Conservation (phyloP, 2,113 vertebrate species). For the Psittacus erithacus region DNA sequence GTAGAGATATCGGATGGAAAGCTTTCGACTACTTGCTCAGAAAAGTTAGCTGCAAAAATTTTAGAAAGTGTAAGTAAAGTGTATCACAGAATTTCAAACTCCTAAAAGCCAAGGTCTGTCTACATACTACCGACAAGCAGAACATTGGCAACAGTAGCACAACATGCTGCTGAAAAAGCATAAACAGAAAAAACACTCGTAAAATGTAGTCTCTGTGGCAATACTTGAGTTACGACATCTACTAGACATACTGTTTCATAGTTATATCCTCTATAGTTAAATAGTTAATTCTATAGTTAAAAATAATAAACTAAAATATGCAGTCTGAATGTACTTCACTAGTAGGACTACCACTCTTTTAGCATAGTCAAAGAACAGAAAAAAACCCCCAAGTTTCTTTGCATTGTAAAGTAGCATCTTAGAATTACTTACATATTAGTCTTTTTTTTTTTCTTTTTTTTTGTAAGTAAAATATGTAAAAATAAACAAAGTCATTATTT, state of each 20-base stretch:
- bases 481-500: not conserved
- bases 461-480: not conserved
- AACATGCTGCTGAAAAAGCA: not conserved
- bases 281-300: not conserved
- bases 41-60: slow-evolving; percentile 89
- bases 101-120: not conserved
- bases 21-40: slow-evolving; percentile 88
- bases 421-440: not conserved
- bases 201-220: not conserved
- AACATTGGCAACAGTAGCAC: not conserved
- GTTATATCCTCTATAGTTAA: not conserved
- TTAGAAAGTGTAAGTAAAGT: not conserved
- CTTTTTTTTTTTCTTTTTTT: not conserved
- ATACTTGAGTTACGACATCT: not conserved
- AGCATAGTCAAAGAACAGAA: not conserved
- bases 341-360: not conserved
- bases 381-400: not conserved
- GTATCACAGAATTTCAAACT: not conserved
- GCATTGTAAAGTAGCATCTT: not conserved
- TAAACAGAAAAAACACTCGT: not conserved
- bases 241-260: not conserved
- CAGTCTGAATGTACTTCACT: not conserved
- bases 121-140: not conserved
- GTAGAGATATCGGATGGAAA: slow-evolving; percentile 90
- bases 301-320: not conserved